These are phyloP conservation scores for Lepisosteus oculatus DNA, from an alignment of 2,113 vertebrate species.

Conservation along the genomic window DNA sequence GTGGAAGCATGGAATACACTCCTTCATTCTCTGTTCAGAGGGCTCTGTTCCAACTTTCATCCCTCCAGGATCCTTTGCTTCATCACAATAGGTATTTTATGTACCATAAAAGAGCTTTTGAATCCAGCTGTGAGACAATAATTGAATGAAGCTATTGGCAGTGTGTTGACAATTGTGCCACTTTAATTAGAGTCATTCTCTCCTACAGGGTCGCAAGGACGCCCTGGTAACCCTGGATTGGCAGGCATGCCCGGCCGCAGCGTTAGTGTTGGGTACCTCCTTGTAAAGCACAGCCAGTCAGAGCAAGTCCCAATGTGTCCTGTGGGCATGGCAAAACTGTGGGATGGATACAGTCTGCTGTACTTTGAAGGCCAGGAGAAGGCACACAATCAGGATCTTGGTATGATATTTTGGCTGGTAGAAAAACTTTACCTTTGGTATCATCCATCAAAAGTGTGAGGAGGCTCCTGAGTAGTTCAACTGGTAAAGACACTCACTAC, in stretches of 20 bases:
- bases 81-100: no score
- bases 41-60: no score
- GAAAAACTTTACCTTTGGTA: no score
- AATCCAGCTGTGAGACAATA: no score
- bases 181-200: background rate
- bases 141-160: no score
- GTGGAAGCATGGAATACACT: no score
- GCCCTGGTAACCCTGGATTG: slow-evolving; percentile 67
- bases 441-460: no score
- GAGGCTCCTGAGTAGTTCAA: no score
- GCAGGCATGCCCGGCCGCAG: slow-evolving; percentile 91
- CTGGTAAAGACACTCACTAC: no score
- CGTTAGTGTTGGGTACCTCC: slow-evolving; percentile 88
- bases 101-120: no score
- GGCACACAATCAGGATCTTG: slow-evolving; percentile 96
- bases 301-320: slow-evolving; percentile 91
- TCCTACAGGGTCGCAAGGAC: slow-evolving; percentile 70
- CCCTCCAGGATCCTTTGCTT: no score
- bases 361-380: slow-evolving; percentile 97
- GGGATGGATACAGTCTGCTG: slow-evolving; percentile 93
- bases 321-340: slow-evolving; percentile 87
- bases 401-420: slow-evolving; percentile 47
- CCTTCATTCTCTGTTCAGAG: no score
- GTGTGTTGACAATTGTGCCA: background rate
- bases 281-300: slow-evolving; percentile 95